phyloP scores from a whole-genome alignment of 2,113 vertebrate species.

The Chionomys nivalis region DNA sequence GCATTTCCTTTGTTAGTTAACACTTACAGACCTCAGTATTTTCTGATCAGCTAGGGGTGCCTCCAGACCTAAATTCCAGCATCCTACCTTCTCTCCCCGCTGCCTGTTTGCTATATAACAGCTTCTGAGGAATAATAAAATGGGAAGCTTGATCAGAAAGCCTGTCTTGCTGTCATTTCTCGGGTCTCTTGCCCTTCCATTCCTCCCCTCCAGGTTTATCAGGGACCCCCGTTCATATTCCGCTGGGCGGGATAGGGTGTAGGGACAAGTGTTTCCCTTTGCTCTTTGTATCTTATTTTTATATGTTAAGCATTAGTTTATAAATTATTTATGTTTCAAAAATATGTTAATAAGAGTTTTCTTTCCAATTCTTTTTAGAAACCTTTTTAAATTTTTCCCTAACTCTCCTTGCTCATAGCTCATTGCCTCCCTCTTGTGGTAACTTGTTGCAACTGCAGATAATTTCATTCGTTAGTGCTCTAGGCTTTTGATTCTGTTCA shows the following conservation, averaged over 20 bases:
- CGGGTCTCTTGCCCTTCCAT: too few species aligned
- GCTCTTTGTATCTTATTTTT: not conserved
- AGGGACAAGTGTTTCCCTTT: not conserved
- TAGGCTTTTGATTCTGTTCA: not conserved
- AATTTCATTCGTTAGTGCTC: not conserved
- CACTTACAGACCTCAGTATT: too few species aligned
- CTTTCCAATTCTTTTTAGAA: not conserved
- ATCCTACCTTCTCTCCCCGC: fast-evolving
- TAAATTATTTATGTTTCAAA: not conserved
- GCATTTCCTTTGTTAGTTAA: too few species aligned
- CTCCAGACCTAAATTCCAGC: too few species aligned
- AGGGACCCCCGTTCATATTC: too few species aligned
- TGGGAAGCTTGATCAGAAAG: too few species aligned
- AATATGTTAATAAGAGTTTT: not conserved
- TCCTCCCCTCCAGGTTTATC: too few species aligned
- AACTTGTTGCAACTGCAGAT: not conserved
- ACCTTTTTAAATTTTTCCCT: not conserved
- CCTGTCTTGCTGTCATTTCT: too few species aligned
- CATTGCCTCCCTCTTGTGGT: conserved; percentile 63
- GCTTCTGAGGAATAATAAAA: too few species aligned
- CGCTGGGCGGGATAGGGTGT: not conserved
- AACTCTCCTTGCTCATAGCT: not conserved
- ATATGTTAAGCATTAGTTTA: not conserved
- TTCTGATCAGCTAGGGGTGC: too few species aligned
- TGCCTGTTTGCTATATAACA: too few species aligned